phyloP scores from a whole-genome alignment of 2,888 invertebrate species.

The Steinernema scapterisci region DNA sequence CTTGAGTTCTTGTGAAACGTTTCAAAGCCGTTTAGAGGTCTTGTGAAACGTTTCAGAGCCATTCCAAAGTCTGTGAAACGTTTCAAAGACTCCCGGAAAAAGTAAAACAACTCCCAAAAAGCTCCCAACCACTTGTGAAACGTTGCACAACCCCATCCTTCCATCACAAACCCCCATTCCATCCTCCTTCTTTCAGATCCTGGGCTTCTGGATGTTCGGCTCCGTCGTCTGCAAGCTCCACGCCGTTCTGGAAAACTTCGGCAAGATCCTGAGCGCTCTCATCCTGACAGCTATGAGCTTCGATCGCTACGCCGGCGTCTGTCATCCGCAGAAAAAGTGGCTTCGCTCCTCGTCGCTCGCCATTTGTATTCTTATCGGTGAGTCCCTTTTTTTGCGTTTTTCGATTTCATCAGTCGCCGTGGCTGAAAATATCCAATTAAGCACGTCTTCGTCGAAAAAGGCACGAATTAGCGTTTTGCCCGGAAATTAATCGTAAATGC shows the following conservation, averaged over 20 bases:
- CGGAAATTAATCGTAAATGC: too few species aligned
- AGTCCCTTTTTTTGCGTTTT: background rate
- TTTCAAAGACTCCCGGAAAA: too few species aligned
- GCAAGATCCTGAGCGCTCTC: conserved; percentile 62
- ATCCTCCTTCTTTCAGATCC: conserved; percentile 49
- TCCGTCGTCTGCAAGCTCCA: conserved; percentile 63
- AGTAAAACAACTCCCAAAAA: too few species aligned
- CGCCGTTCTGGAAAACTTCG: conserved; percentile 65
- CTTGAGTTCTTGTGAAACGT: too few species aligned
- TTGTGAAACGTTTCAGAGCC: too few species aligned
- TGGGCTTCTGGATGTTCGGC: conserved; percentile 67
- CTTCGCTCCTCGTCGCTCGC: conserved; percentile 58
- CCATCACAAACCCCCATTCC: background rate
- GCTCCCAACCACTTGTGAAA: too few species aligned
- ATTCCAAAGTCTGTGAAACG: too few species aligned
- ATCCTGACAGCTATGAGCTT: conserved; percentile 63
- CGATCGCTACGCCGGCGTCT: conserved; percentile 64
- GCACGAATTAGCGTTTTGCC: background rate
- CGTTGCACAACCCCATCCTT: background rate
- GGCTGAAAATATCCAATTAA: conserved; percentile 27
- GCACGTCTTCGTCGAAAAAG: conserved; percentile 20
- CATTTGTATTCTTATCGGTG: conserved; percentile 58
- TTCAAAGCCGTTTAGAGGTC: too few species aligned
- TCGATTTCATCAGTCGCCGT: conserved; percentile 29
- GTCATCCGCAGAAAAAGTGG: conserved; percentile 60